phyloP scores from a whole-genome alignment of 1,140 invertebrate genomes.

The Lepeophtheirus salmonis region DNA sequence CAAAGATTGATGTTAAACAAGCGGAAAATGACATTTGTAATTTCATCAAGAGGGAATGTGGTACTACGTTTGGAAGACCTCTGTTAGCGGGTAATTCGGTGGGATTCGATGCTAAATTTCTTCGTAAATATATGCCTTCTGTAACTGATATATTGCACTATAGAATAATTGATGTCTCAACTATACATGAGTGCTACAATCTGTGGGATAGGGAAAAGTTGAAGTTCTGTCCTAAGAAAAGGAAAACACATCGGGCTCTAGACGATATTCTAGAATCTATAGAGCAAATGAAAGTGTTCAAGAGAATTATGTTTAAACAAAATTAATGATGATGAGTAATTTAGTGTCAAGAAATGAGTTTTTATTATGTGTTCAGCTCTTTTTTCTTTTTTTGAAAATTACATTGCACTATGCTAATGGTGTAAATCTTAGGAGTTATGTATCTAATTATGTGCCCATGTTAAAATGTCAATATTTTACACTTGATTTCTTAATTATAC shows the following conservation, averaged over 20 bases:
- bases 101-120: constrained; percentile 59
- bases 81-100: constrained; percentile 77
- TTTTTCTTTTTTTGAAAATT: too few species aligned
- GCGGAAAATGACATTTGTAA: constrained; percentile 50
- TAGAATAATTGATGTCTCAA: constrained; percentile 75
- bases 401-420: too few species aligned
- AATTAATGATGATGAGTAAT: background rate
- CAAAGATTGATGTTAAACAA: constrained; percentile 39
- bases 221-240: constrained; percentile 40
- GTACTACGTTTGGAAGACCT: constrained; percentile 32
- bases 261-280: constrained; percentile 73
- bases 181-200: constrained; percentile 58
- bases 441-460: too few species aligned
- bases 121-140: constrained; percentile 51
- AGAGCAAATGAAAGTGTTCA: constrained; percentile 56
- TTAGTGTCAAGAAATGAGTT: background rate
- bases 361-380: too few species aligned
- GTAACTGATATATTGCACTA: constrained; percentile 68
- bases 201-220: constrained; percentile 49
- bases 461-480: too few species aligned
- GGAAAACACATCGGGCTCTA: constrained; percentile 46
- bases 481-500: too few species aligned
- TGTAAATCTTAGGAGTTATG: too few species aligned
- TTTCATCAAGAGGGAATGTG: constrained; percentile 36
- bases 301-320: constrained; percentile 35